Conservation (phyloP, 2,888 invertebrate species). For the Pseudoips prasinana region DNA sequence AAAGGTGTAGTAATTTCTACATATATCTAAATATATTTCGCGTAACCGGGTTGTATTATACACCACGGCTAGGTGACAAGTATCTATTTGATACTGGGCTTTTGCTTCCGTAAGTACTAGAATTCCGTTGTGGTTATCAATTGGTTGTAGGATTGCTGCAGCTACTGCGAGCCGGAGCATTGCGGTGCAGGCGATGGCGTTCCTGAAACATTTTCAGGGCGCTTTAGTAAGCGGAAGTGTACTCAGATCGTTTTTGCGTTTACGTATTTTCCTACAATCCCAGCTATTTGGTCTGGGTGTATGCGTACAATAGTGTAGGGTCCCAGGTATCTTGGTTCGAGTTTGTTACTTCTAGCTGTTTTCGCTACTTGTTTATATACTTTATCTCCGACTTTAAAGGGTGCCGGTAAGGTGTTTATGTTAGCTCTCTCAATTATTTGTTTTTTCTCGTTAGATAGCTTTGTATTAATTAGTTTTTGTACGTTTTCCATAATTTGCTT, state of each 20-base stretch:
- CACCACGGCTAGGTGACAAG: slow-evolving; percentile 8
- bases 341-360: slow-evolving; percentile 24
- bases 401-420: slow-evolving; percentile 10
- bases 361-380: slow-evolving; percentile 31
- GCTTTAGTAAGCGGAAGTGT: slow-evolving; percentile 24
- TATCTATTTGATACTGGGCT: not conserved
- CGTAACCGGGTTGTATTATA: slow-evolving; percentile 10
- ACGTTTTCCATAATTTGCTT: slow-evolving; percentile 16
- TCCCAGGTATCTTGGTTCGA: slow-evolving; percentile 21
- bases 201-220: slow-evolving; percentile 27
- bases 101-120: slow-evolving; percentile 21
- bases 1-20: too few species aligned
- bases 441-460: slow-evolving; percentile 14
- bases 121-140: slow-evolving; percentile 23
- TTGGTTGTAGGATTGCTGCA: slow-evolving; percentile 14
- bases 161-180: slow-evolving; percentile 14
- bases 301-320: slow-evolving; percentile 26
- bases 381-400: slow-evolving; percentile 26
- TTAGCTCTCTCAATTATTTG: slow-evolving; percentile 16
- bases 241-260: slow-evolving; percentile 27
- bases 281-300: slow-evolving; percentile 24
- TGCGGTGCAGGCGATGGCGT: slow-evolving; percentile 10
- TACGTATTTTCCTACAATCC: slow-evolving; percentile 28
- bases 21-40: too few species aligned
- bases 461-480: slow-evolving; percentile 15